These are phyloP conservation scores for Sclerurus mexicanus DNA, from an alignment of 2,113 vertebrate species.

Conservation along the genomic window DNA sequence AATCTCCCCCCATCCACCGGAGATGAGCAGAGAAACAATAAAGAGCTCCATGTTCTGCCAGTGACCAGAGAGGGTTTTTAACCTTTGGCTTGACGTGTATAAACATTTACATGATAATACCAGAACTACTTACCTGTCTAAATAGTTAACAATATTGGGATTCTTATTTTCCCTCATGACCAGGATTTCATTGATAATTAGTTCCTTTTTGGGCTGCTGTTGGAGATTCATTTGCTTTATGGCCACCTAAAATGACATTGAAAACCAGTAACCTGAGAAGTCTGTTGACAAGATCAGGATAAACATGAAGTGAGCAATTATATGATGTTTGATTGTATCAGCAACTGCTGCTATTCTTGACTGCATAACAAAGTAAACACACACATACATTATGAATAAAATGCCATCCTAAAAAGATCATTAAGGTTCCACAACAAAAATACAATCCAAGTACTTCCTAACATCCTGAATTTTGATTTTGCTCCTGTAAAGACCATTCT, in stretches of 20 bases:
- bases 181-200: slow-evolving; percentile 99
- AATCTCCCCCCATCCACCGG: not conserved
- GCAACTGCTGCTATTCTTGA: not conserved
- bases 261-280: not conserved
- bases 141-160: slow-evolving; percentile 97
- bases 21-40: not conserved
- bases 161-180: slow-evolving; percentile 99
- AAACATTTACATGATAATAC: not conserved
- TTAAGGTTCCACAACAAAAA: not conserved
- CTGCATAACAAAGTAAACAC: not conserved
- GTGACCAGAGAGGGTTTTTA: not conserved
- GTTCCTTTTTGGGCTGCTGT: slow-evolving; percentile 98
- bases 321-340: not conserved
- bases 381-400: rapidly evolving
- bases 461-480: not conserved
- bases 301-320: not conserved
- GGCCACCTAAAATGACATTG: slow-evolving; percentile 85
- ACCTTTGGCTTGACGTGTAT: not conserved
- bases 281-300: not conserved
- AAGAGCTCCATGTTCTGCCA: not conserved
- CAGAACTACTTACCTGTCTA: slow-evolving; percentile 88
- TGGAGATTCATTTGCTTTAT: slow-evolving; percentile 99
- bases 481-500: not conserved
- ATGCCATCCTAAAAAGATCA: not conserved
- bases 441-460: not conserved